Percentiles rank a stretch among this genome's conserved stretches.
Evolutionary conservation across 1,140 invertebrate genomes (phyloP).

Genomic region (Papilio polyxenes): DNA sequence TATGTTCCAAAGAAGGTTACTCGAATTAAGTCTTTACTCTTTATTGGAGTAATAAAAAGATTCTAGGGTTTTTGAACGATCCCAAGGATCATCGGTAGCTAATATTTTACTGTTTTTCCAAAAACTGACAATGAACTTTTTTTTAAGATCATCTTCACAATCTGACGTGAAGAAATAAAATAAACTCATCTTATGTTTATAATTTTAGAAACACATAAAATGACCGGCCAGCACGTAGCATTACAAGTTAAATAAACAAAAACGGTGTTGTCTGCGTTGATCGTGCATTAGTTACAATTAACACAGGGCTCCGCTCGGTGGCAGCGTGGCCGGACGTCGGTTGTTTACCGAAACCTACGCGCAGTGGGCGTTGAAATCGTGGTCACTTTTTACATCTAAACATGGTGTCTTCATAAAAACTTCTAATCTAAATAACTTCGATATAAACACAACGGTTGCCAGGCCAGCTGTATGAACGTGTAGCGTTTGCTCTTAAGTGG

Average conservation of each 20-base stretch:
- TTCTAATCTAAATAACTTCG: slow-evolving; percentile 29
- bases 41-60: background rate
- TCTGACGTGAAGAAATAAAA: background rate
- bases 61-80: background rate
- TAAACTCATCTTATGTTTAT: background rate
- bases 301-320: slow-evolving; percentile 48
- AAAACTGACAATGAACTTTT: background rate
- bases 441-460: slow-evolving; percentile 25
- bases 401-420: slow-evolving; percentile 39
- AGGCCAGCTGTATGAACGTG: slow-evolving; percentile 34
- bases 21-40: too few relatives aligned
- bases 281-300: slow-evolving; percentile 41
- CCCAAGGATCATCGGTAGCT: background rate
- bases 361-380: slow-evolving; percentile 57
- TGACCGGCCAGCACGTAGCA: slow-evolving; percentile 1
- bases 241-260: slow-evolving; percentile 30
- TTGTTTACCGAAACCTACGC: slow-evolving; percentile 69
- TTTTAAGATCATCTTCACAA: background rate
- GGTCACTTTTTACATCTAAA: slow-evolving; percentile 49
- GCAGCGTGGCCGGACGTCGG: slow-evolving; percentile 62
- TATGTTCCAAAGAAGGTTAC: too few relatives aligned
- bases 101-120: background rate
- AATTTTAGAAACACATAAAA: slow-evolving; percentile 2
- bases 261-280: background rate
- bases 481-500: slow-evolving; percentile 32